A percentile compares a stretch with the other conserved stretches of the same genome.
These are phyloP conservation scores for Encarsia formosa DNA, from an alignment of 2,888 invertebrate genomes.

Conservation along the genomic window DNA sequence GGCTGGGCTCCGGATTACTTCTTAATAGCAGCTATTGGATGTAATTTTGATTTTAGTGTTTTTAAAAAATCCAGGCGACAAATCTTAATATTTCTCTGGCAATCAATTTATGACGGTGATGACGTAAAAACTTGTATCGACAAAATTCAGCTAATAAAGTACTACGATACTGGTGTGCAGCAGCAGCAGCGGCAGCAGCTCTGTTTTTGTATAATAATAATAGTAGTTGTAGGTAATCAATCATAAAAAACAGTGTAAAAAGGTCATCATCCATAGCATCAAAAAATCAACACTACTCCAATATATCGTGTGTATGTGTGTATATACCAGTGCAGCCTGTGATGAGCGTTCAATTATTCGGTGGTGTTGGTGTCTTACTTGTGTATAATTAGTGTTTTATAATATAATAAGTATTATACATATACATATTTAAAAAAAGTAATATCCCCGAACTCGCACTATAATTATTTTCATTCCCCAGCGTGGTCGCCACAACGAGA, in stretches of 20 bases:
- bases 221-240: too few species aligned
- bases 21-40: slow-evolving; percentile 25
- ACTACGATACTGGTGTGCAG: too few species aligned
- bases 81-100: slow-evolving; percentile 22
- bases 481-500: slow-evolving; percentile 10
- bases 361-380: too few species aligned
- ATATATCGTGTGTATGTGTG: not conserved
- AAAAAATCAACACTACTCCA: slow-evolving; percentile 18
- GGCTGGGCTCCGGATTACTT: slow-evolving; percentile 26
- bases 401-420: not conserved
- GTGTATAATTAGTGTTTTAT: not conserved
- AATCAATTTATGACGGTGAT: too few species aligned
- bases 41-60: slow-evolving; percentile 17
- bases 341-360: too few species aligned
- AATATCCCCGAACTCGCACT: slow-evolving; percentile 9
- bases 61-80: slow-evolving; percentile 17
- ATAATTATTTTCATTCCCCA: slow-evolving; percentile 22
- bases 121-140: too few species aligned
- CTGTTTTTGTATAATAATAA: too few species aligned
- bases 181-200: too few species aligned
- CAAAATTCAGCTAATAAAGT: too few species aligned
- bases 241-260: too few species aligned
- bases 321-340: not conserved
- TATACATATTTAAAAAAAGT: not conserved
- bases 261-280: slow-evolving; percentile 14